Percentiles rank a stretch among this genome's conserved stretches.
Evolutionary conservation across 2,888 invertebrate species (phyloP).

Genomic region (Nymphalis urticae): DNA sequence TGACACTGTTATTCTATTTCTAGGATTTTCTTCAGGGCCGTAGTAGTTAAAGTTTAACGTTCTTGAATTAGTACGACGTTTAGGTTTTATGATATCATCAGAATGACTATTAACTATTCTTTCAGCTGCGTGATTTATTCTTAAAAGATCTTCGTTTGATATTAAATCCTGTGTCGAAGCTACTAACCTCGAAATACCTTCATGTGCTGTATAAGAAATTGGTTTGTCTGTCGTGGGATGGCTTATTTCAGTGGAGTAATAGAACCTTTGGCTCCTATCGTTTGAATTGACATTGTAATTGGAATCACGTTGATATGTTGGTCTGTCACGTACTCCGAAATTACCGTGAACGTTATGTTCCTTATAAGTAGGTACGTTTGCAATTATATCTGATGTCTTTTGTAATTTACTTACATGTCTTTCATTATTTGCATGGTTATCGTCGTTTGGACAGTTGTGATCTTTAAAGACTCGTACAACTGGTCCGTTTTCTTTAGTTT

Average conservation of each 20-base stretch:
- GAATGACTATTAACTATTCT: conserved; percentile 53
- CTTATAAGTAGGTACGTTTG: conserved; percentile 52
- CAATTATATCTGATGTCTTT: conserved; percentile 51
- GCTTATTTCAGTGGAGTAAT: conserved; percentile 53
- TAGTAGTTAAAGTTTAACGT: conserved; percentile 18
- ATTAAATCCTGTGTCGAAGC: conserved; percentile 83
- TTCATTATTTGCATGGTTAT: conserved; percentile 37
- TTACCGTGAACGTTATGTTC: conserved; percentile 54
- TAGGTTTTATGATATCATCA: conserved; percentile 66
- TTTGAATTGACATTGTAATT: conserved; percentile 60
- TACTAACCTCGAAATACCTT: conserved; percentile 75
- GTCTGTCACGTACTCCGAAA: conserved; percentile 58
- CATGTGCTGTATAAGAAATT: conserved; percentile 50
- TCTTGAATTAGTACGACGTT: conserved; percentile 43
- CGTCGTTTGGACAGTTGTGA: conserved; percentile 61
- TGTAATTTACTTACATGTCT: conserved; percentile 49
- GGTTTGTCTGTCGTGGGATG: conserved; percentile 44
- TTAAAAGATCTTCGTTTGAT: conserved; percentile 83
- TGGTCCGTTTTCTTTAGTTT: conserved; percentile 50
- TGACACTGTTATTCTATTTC: conserved; percentile 59
- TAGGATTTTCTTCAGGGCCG: conserved; percentile 41
- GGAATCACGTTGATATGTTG: conserved; percentile 53
- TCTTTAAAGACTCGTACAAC: conserved; percentile 70
- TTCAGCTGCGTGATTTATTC: conserved; percentile 81
- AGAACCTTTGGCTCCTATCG: conserved; percentile 63